Base-by-base conservation (phyloP, 2,797 vertebrate genomes). In the Clarias laeviceps region DNA sequence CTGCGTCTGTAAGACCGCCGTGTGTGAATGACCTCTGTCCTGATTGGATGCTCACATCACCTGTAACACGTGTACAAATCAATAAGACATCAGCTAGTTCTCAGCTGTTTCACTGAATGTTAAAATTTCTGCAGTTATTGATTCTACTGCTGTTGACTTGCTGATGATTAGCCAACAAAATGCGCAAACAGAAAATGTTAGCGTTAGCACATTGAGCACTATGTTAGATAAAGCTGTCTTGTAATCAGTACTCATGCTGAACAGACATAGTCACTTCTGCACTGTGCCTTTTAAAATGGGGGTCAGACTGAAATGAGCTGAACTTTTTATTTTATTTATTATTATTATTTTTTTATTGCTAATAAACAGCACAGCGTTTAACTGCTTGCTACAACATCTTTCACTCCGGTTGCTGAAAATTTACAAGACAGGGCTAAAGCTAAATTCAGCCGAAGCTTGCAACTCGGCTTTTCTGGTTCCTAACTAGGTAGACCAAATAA, bases 11-110 rank as follows among this genome's bases (percentile, higher is more conserved):
- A 65, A 29, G 8, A 6, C 40, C 11, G n/a, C 1, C 20, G 2
- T 29, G 37, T 29, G 40, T 65, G 1, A 80, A 65, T 45, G 37
- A 65, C 24, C 37, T 80, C 24, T 50, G 61, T 12, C 17, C 15
- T 80, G 61, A 45, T 29, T 64, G 78, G 78, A 64, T 27, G 78
- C 5, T 45, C 24, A 29, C 34, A 37, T 80, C 78, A 65, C 61
- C 78, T 65, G 37, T 5, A 22, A 50, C n/a, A 50, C 2, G 17
- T 50, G 20, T 45, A 64, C 34, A 45, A 29, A 66, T 54, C 37
- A 65, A 65, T 65, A 54, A 80, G 61, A 18, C 37, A 40, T 40
- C 59, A 17, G 11, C 56, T 76, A 8, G 27, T 57, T 57, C 27
- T 29, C 11, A 61, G 34, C 56, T 59, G 11, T 34, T 34, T 4